Evolutionary conservation across 2,113 vertebrate genomes (phyloP), one percentile per base, ranked within the genome.

Genomic region (Microtus ochrogaster): DNA sequence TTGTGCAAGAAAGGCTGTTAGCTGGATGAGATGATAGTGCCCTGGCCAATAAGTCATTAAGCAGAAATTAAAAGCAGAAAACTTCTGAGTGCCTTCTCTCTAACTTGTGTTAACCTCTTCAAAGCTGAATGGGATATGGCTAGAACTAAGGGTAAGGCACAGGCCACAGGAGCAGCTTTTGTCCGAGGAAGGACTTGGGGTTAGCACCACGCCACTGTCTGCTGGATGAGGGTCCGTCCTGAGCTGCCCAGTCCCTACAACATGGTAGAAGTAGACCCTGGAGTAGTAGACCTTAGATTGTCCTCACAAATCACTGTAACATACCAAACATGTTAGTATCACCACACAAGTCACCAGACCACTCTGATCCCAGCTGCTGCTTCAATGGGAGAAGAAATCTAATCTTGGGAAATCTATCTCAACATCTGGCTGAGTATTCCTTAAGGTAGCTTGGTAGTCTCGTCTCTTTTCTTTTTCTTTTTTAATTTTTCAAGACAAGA

Each of bases 21-120:
- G 76, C 93, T 89, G 94, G 95, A 91, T 44, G 16, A 47, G 76
- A 55, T 85, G 91, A 93, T 66, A 90, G 83, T 28, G 65, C 92
- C 94, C 91, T 88, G 78, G 95, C 91, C 93, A 84, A 70, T 96
- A 96, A 44, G 81, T 96, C 96, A 96, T 97, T 96, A 97, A 89
- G 92, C 85, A 96, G 92, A 97, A 97, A 98, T 97, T 97, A 97
- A 97, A 97, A 96, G 96, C 96, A 87, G 92, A 94, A 93, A 97
- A 95, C 94, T 95, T 95, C 41, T 65, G 78, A 93, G 82, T 65
- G 19, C 21, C 92, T 16, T 7, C 76, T 58, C 41, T 91, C 72
- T 94, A 44, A 76, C 72, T 92, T 47, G 93, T 33, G 44, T 90
- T 96, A 95, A 95, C 96, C 92, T 95, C 85, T 94, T 79, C 52